phyloP scores from a whole-genome alignment of 2,888 invertebrate species.

The Watsonalla cultraria region DNA sequence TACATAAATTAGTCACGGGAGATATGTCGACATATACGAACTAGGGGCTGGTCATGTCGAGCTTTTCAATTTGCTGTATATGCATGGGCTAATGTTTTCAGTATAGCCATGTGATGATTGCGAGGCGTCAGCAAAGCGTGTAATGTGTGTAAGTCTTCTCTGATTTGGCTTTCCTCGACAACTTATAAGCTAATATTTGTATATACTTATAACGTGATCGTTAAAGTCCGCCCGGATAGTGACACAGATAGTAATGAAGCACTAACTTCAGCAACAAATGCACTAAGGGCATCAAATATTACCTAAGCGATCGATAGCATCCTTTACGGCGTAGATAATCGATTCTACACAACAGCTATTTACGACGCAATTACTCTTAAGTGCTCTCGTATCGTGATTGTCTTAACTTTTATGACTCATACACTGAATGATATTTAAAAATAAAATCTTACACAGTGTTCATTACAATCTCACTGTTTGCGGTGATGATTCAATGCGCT shows the following conservation, averaged over 20 bases:
- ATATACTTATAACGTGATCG: no score
- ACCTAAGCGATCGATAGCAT: conserved; percentile 1
- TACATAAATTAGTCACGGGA: no score
- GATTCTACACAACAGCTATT: conserved; percentile 4
- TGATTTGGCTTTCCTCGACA: no score
- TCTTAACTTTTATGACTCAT: background rate
- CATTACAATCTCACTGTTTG: background rate
- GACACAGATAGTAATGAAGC: background rate
- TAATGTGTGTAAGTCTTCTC: no score
- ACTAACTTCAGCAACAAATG: background rate
- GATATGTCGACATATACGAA: no score
- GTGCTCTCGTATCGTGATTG: conserved; percentile 17
- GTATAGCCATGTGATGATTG: no score
- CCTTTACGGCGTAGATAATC: conserved; percentile 2
- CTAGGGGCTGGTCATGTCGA: no score
- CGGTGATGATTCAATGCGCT: background rate
- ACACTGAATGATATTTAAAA: background rate
- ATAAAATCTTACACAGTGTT: background rate
- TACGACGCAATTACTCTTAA: conserved; percentile 31
- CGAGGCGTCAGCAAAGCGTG: no score
- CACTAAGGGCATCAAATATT: conserved; percentile 3
- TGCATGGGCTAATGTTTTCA: no score
- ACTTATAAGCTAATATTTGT: no score
- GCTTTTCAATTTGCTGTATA: no score
- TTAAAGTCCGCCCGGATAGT: no score